Base-by-base conservation (phyloP, 2,888 invertebrate genomes). In the Linyphia triangularis region DNA sequence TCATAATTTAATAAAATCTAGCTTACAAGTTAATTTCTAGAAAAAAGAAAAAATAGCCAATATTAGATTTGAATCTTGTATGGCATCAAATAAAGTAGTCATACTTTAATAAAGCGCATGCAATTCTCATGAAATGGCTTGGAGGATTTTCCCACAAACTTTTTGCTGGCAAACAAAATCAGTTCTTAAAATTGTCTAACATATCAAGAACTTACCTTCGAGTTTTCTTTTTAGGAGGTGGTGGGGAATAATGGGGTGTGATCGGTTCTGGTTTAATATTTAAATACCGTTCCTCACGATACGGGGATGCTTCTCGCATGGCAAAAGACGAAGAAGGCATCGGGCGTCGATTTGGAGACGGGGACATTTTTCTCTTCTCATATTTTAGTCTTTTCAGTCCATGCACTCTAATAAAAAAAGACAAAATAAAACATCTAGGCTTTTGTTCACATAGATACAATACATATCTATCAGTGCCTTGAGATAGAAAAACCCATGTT, bases 351-450 rank as follows among this genome's bases (percentile, higher is more conserved):
- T 72, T 19, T 28, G 72, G 82, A 22, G 72, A 63, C 30, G 82
- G 70, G 5, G 61, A 59, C 28, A 40, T 5, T 63, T 72, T 82
- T 24, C 81, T 82, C 70, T 82, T 82, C 6, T 82, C 82, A 72
- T 30, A 82, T 28, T 82, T 82, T 28, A 43, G 22, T 43, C 72
- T 72, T 69, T 82, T 82, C 28, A 61, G 19, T 43, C 28, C 61
- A 63, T 57, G 79, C 51, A 7, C 28, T 79, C 79, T 79, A 79
- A 51, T 57, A 65, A 4, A 43, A 24, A 30, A 40, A 63, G 9
- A 26, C 26, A 28, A 65, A n/a, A 30, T 7, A 0, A 0, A 30
- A 19, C 16, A n/a, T 59, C 33, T n/a, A 30, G 33, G 7, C 13
- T 40, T 10, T 40, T 10, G 7, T 40, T 40, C 7, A 10, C 40